Evolutionary conservation across 2,888 invertebrate genomes (phyloP).

Genomic region (Fragum whitleyi): DNA sequence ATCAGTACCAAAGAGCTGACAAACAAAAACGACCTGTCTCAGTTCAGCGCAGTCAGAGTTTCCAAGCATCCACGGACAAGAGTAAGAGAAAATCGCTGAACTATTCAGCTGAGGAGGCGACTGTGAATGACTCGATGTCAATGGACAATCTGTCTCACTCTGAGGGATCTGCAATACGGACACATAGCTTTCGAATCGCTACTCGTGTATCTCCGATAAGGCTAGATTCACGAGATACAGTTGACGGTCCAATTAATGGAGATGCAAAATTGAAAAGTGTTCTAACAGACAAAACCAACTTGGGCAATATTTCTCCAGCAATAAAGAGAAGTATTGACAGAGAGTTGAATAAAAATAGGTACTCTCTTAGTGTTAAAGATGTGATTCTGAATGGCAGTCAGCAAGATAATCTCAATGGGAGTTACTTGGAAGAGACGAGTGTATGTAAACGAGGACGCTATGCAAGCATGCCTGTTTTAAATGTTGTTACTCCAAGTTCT

Average conservation of each 20-base stretch:
- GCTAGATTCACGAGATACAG: constrained; percentile 63
- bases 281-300: constrained; percentile 30
- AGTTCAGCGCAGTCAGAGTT: constrained; percentile 70
- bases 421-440: constrained; percentile 46
- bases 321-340: constrained; percentile 50
- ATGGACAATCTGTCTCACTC: constrained; percentile 59
- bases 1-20: constrained; percentile 21
- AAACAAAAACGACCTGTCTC: constrained; percentile 45
- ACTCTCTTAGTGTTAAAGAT: constrained; percentile 31
- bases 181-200: constrained; percentile 78
- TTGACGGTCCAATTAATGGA: constrained; percentile 24
- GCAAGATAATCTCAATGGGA: constrained; percentile 47
- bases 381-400: constrained; percentile 19
- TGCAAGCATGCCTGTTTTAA: constrained; percentile 74
- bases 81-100: constrained; percentile 69
- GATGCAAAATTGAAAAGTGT: constrained; percentile 16
- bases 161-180: constrained; percentile 63
- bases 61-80: constrained; percentile 72
- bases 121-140: constrained; percentile 40
- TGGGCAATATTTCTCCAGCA: constrained; percentile 47
- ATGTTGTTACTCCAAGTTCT: constrained; percentile 39
- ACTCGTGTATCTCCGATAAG: constrained; percentile 72
- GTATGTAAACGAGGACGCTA: constrained; percentile 60
- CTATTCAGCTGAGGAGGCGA: constrained; percentile 26
- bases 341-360: constrained; percentile 34